Base-by-base conservation (phyloP, 2,797 vertebrate genomes). In the Lophius americanus region DNA sequence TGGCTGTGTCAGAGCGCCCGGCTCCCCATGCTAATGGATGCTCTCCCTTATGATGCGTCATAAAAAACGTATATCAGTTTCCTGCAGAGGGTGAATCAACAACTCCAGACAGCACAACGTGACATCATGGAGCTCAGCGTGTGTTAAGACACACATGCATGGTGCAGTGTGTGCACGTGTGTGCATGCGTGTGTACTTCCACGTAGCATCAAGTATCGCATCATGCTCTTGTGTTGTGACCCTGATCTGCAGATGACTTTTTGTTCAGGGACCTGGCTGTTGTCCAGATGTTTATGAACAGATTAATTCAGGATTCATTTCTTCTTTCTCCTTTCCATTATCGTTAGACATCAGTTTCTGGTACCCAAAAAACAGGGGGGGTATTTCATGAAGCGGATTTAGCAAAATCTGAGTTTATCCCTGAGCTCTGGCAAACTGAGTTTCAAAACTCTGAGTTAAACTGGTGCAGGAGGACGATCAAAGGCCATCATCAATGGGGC, bases 31-130 rank as follows among this genome's bases (percentile, higher is more conserved):
- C 70, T 85, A 86, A 85, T 85, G 88, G 81, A 83, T 51, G 60
- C 36, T 44, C 50, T 62, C 32, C 55, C 73, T 48, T 70, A 1
- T 41, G 56, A 68, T 73, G 73, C 50, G 55, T 23, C 57, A 66
- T 54, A 57, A 73, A 66, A 78, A 70, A 62, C 72, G 44, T 60
- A 58, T 47, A 62, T 60, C 56, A 73, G 72, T 75, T 86, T 82
- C 68, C 83, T 52, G 59, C 59, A 67, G 65, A 76, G 85, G 78
- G 80, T 87, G 64, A 83, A 86, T 76, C 68, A 68, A 73, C 12
- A 35, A 52, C 64, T 83, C 60, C 55, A 75, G 65, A 73, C 53
- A 73, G 49, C 64, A 82, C 79, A 83, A 84, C 64, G 56, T 68
- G 58, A 76, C 68, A 68, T 76, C 37, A 75, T 6, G 14, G 59